phyloP scores from a whole-genome alignment of 2,113 vertebrate species.

The sheep (Ovis aries) region ARS-UI_Ramb_v3.0 NC_056057.1:7263501-7264000 shows the following conservation, averaged over 20 bases:
- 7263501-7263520: background rate
- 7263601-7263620: background rate
- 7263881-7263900: background rate
- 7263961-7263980: background rate
- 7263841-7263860: accelerated
- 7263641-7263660: accelerated
- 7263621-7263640: background rate
- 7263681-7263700: no score
- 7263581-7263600: background rate
- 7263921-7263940: background rate
- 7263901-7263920: background rate
- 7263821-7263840: background rate
- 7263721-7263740: background rate
- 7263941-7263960: background rate
- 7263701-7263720: background rate
- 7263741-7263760: background rate
- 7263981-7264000: background rate
- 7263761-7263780: background rate
- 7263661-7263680: background rate
- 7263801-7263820: background rate
- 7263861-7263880: accelerated
- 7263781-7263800: background rate
- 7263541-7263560: background rate
- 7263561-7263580: background rate
- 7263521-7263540: background rate